Base-by-base conservation (phyloP, 2,797 vertebrate species). In the Chelonia mydas region DNA sequence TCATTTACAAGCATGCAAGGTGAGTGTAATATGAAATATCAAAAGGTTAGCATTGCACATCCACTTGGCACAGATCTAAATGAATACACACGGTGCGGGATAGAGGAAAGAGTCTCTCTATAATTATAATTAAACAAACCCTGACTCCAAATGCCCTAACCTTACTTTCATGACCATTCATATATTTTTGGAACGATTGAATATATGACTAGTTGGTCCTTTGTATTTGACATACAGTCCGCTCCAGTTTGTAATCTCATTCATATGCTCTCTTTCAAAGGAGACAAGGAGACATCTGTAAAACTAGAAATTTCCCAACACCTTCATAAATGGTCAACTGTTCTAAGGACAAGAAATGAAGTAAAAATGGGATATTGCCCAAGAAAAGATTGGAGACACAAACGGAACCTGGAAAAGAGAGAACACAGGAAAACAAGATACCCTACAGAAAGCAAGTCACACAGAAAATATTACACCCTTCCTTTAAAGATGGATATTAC, bases 401-500 rank as follows among this genome's bases (percentile, higher is more conserved):
- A 97, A 92, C 55, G 94, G 85, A 93, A 96, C 77, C 80, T 96
- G 88, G 80, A 96, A 96, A 95, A 94, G 16, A 54, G 86, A 96
- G 77, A 94, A 91, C 91, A 37, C 79, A 94, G 72, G 96, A 97
- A 97, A 95, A 91, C 51, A 96, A 82, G 74, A 61, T 84, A 92
- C 83, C 96, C 94, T 96, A 81, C 85, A 90, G 55, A 95, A 95
- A 45, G 88, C 65, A 87, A 92, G 45, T 87, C 76, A 90, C 82
- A 78, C 94, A 97, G 96, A 89, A 96, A 96, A 85, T 83, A 61
- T 93, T 94, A 96, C 96, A 94, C 83, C 86, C 94, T 95, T 90
- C 93, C 87, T 47, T 77, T 96, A 91, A 91, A 94, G 86, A 94
- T 88, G 86, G 87, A 92, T 90, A 88, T 76, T 3, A 53, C 95